Percentiles rank a stretch among this genome's conserved stretches.
phyloP scores from a whole-genome alignment of 2,888 invertebrate genomes.

The Drosophila borealis region DNA sequence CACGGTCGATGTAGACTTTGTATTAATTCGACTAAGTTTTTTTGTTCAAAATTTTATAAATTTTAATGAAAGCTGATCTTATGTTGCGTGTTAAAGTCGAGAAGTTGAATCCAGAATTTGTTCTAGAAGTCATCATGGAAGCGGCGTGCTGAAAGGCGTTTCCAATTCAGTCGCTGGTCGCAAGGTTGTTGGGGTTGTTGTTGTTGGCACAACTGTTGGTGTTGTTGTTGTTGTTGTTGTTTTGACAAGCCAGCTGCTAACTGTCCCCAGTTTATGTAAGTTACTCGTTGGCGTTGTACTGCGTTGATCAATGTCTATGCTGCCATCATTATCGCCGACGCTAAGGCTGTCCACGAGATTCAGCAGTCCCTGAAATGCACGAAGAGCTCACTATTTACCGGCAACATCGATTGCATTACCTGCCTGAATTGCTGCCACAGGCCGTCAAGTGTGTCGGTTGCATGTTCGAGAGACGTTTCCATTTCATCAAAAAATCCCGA shows the following conservation, averaged over 20 bases:
- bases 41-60: neutral
- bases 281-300: constrained; percentile 6
- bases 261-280: constrained; percentile 27
- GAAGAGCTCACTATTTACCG: constrained; percentile 6
- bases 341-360: constrained; percentile 39
- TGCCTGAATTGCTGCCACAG: constrained; percentile 65
- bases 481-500: constrained; percentile 46
- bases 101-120: neutral
- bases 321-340: constrained; percentile 5
- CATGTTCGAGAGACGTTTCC: constrained; percentile 54
- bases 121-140: constrained; percentile 13
- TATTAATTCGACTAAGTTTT: constrained; percentile 2
- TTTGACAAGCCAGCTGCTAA: neutral
- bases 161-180: neutral
- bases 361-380: constrained; percentile 44
- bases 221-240: constrained; percentile 1
- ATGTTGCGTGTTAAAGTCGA: neutral
- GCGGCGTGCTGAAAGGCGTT: constrained; percentile 8
- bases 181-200: neutral
- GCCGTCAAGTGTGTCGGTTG: constrained; percentile 49
- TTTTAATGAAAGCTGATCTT: constrained; percentile 1
- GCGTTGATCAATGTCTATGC: constrained; percentile 8
- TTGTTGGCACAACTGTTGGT: neutral
- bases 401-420: constrained; percentile 35
- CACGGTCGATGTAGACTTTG: neutral